Evolutionary conservation across 2,113 vertebrate genomes (phyloP).

Genomic region (Crocuta crocuta): DNA sequence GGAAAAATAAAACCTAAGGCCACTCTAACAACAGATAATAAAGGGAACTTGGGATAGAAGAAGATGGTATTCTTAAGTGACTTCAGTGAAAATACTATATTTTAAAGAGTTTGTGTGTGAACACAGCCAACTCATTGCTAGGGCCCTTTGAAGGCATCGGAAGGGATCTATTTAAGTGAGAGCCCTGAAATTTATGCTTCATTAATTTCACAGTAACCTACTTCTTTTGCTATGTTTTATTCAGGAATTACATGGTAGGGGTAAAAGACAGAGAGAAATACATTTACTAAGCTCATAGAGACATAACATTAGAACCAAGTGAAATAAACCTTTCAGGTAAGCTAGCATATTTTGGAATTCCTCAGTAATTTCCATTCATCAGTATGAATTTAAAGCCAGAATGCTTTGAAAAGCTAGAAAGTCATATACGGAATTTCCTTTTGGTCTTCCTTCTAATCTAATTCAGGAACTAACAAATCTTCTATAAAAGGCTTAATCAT

Average conservation of each 20-base stretch:
- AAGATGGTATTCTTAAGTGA: not conserved
- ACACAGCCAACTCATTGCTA: not conserved
- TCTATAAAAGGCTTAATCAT: not conserved
- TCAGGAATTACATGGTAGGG: not conserved
- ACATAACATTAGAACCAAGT: not conserved
- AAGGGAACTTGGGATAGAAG: not conserved
- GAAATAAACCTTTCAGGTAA: not conserved
- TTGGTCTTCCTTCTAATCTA: not conserved
- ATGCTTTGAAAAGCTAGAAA: not conserved
- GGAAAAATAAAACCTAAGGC: not conserved
- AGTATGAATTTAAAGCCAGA: not conserved
- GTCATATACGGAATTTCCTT: not conserved
- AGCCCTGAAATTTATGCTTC: not conserved
- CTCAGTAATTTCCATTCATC: not conserved
- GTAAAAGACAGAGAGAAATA: not conserved
- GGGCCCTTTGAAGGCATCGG: not conserved
- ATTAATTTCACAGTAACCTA: not conserved
- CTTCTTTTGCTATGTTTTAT: not conserved
- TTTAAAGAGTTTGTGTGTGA: not conserved
- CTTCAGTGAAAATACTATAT: not conserved
- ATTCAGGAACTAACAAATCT: not conserved
- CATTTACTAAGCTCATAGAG: not conserved
- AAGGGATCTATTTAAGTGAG: not conserved
- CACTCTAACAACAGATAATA: not conserved
- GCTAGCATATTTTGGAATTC: not conserved